Evolutionary conservation across 2,113 vertebrate species (phyloP).

Genomic region (Pachyramphus minor): DNA sequence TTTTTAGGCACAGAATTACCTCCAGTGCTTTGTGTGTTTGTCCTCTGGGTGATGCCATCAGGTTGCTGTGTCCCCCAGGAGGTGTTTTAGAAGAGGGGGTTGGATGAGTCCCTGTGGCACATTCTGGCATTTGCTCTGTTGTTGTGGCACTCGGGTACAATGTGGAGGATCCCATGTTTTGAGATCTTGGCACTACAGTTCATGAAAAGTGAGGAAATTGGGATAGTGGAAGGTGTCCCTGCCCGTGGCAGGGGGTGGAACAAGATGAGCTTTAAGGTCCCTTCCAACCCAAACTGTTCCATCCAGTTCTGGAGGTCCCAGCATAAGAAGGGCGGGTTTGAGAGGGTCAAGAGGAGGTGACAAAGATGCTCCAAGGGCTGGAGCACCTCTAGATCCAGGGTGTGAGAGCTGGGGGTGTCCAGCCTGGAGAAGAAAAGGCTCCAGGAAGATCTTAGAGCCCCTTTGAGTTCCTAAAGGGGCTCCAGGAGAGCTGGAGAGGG

Average conservation of each 20-base stretch:
- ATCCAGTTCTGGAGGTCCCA: background rate
- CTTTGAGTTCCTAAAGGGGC: background rate
- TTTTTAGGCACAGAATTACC: background rate
- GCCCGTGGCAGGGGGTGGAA: background rate
- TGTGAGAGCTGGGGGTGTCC: background rate
- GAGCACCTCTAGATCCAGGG: background rate
- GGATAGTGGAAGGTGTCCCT: background rate
- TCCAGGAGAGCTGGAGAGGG: background rate
- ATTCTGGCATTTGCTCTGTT: background rate
- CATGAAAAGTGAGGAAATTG: background rate
- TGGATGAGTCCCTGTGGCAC: background rate
- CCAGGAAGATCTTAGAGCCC: background rate
- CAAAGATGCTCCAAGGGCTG: background rate
- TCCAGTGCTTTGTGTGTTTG: background rate
- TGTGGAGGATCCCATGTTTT: background rate
- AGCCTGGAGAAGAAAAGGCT: background rate
- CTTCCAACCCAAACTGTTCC: background rate
- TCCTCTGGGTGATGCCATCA: background rate
- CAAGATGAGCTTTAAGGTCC: background rate
- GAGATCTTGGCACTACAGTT: background rate
- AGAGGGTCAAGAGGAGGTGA: fast-evolving
- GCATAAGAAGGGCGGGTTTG: background rate
- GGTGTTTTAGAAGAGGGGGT: background rate
- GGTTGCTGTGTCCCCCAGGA: background rate
- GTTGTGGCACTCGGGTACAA: background rate